A percentile compares a stretch with the other conserved stretches of the same genome.
Evolutionary conservation across 1,140 invertebrate genomes (phyloP).

Genomic region (Periplaneta americana): DNA sequence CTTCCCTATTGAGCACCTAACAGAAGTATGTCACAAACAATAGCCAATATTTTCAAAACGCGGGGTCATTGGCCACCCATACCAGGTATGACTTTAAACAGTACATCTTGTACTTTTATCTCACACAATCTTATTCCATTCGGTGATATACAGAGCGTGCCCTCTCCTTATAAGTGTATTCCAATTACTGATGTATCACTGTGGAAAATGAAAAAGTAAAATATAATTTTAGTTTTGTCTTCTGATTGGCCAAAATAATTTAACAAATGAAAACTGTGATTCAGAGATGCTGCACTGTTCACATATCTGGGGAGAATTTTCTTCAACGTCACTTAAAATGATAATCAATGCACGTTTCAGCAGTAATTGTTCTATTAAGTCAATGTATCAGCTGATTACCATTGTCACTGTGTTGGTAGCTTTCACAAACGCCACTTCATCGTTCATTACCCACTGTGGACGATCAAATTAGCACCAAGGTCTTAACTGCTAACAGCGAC

Average conservation of each 20-base stretch:
- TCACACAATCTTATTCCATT: too few relatives aligned
- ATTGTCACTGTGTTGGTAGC: neutral
- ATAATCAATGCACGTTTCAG: too few relatives aligned
- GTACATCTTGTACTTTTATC: too few relatives aligned
- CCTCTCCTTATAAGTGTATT: too few relatives aligned
- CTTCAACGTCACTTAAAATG: neutral
- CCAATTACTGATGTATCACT: too few relatives aligned
- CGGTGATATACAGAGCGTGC: too few relatives aligned
- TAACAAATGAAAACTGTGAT: neutral
- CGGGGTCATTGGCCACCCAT: too few relatives aligned
- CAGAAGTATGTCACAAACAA: too few relatives aligned
- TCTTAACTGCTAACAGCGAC: neutral
- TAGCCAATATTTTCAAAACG: too few relatives aligned
- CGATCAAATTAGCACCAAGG: neutral
- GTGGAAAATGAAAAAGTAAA: neutral
- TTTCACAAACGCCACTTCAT: neutral
- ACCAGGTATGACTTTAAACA: too few relatives aligned
- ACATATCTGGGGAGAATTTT: neutral
- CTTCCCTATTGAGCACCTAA: too few relatives aligned
- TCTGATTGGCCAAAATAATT: neutral
- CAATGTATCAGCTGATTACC: neutral
- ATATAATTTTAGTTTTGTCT: neutral
- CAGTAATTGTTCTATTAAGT: neutral
- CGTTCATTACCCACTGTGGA: neutral
- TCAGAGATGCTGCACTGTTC: neutral